Percentiles rank a stretch among this genome's conserved stretches.
phyloP scores from a whole-genome alignment of 2,113 vertebrate genomes.

The Chaetodon trifascialis region DNA sequence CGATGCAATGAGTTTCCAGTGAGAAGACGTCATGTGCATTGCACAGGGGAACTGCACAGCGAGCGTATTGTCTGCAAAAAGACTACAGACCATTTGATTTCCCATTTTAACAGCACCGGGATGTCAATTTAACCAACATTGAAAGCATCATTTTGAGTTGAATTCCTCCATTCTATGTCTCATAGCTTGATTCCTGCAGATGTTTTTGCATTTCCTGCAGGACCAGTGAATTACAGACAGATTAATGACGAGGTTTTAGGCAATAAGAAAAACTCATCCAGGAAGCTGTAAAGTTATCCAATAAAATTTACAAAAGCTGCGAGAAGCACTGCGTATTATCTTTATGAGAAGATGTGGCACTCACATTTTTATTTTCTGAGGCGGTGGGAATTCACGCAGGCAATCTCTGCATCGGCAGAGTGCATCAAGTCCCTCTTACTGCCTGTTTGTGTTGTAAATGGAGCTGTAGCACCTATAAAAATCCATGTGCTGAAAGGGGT shows the following conservation, averaged over 20 bases:
- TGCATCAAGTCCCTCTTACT: neutral
- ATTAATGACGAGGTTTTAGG: neutral
- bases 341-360: neutral
- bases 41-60: neutral
- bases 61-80: neutral
- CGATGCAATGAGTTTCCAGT: neutral
- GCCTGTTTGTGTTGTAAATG: conserved; percentile 43
- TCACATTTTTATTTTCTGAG: conserved; percentile 16
- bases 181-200: neutral
- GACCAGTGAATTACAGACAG: neutral
- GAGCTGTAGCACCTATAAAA: conserved; percentile 47
- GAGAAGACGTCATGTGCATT: neutral
- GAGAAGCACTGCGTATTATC: neutral
- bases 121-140: neutral
- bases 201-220: neutral
- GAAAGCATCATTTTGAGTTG: neutral
- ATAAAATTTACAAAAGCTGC: conserved; percentile 27
- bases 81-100: neutral
- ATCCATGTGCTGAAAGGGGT: conserved; percentile 11
- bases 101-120: neutral
- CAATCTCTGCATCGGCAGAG: neutral
- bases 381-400: neutral
- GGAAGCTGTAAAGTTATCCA: neutral
- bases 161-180: neutral
- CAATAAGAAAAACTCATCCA: neutral